These are phyloP conservation scores for Cyclopterus lumpus DNA, from an alignment of 2,797 vertebrate species.

Conservation along the genomic window DNA sequence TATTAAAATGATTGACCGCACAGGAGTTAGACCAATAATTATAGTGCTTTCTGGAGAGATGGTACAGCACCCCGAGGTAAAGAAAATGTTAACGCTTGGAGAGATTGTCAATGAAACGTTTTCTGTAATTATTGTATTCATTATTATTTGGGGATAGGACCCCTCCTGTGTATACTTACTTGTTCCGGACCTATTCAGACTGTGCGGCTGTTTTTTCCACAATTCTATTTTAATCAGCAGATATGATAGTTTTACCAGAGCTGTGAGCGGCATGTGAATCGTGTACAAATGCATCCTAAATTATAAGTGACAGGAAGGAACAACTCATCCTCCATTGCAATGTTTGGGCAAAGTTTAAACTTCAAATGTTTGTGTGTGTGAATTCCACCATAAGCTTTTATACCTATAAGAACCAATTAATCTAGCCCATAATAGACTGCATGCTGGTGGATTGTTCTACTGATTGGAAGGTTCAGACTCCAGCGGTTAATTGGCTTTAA, in stretches of 20 bases:
- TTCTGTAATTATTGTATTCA: conserved; percentile 31
- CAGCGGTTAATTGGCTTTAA: conserved; percentile 73
- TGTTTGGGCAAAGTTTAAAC: conserved; percentile 30
- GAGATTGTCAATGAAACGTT: conserved; percentile 3
- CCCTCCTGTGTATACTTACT: neutral
- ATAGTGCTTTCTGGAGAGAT: conserved; percentile 5
- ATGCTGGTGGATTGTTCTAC: conserved; percentile 70
- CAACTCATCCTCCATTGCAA: conserved; percentile 6
- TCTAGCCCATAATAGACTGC: conserved; percentile 67
- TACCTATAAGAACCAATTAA: conserved; percentile 70
- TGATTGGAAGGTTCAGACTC: conserved; percentile 70
- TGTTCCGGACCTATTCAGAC: conserved; percentile 7
- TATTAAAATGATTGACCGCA: conserved; percentile 23
- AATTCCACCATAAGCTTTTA: conserved; percentile 51
- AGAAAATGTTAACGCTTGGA: conserved; percentile 8
- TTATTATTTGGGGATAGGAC: conserved; percentile 10
- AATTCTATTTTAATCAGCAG: conserved; percentile 29
- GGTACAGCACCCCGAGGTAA: conserved; percentile 7
- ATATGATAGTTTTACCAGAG: neutral
- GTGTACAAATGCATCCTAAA: conserved; percentile 27
- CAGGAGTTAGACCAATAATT: conserved; percentile 23
- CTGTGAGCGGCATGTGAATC: conserved; percentile 8
- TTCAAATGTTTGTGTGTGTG: conserved; percentile 20
- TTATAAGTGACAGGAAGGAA: conserved; percentile 33
- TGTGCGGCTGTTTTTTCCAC: neutral